Evolutionary conservation across 2,797 vertebrate genomes (phyloP).

Genomic region (Chanos chanos): DNA sequence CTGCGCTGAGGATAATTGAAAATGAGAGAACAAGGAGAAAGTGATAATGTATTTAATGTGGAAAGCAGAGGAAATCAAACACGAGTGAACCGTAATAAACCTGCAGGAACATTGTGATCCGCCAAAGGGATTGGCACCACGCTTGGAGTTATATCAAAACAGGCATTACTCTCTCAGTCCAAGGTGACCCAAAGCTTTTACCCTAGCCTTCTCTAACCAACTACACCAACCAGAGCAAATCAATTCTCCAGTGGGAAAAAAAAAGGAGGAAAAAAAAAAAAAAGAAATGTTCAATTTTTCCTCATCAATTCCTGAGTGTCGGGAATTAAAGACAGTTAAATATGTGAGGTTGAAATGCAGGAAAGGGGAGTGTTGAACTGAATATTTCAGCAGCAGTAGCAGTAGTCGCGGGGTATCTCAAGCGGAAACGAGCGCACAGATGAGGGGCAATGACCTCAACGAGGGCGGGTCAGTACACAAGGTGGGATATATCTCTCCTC

Average conservation of each 20-base stretch:
- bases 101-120: neutral
- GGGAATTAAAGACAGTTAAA: slow-evolving; percentile 37
- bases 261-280: slow-evolving; percentile 32
- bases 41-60: slow-evolving; percentile 51
- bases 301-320: slow-evolving; percentile 59
- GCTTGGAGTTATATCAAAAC: slow-evolving; percentile 46
- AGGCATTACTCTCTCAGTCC: slow-evolving; percentile 53
- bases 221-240: slow-evolving; percentile 62
- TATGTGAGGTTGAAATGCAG: slow-evolving; percentile 30
- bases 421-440: slow-evolving; percentile 60
- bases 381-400: neutral
- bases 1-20: slow-evolving; percentile 45
- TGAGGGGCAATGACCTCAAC: slow-evolving; percentile 66
- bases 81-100: neutral
- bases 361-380: slow-evolving; percentile 32
- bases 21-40: slow-evolving; percentile 24
- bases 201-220: slow-evolving; percentile 67
- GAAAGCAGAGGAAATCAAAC: slow-evolving; percentile 23
- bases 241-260: slow-evolving; percentile 45
- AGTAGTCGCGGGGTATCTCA: slow-evolving; percentile 39
- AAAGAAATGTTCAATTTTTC: slow-evolving; percentile 41
- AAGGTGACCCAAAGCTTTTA: slow-evolving; percentile 72
- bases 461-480: slow-evolving; percentile 54
- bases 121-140: neutral
- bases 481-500: slow-evolving; percentile 49